phyloP scores from a whole-genome alignment of 2,797 vertebrate species.

The Scolopax rusticola region DNA sequence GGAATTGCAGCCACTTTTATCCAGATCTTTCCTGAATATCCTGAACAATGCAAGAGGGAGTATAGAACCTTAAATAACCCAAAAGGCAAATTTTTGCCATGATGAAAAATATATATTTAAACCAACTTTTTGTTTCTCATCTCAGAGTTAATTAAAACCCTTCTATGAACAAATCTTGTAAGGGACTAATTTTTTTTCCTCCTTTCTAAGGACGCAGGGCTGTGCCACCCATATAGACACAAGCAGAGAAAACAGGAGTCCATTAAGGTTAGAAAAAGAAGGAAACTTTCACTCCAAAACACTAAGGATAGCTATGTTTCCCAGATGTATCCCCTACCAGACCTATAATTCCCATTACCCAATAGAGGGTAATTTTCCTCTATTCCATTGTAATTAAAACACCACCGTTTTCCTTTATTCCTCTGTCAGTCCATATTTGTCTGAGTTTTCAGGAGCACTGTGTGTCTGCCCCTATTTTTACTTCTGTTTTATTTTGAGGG shows the following conservation, averaged over 20 bases:
- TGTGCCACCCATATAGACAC: not conserved
- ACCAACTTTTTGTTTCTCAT: not conserved
- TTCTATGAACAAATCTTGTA: not conserved
- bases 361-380: not conserved
- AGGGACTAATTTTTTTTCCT: rapidly evolving
- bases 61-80: not conserved
- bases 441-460: not conserved
- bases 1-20: not conserved
- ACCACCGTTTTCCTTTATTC: not conserved
- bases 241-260: not conserved
- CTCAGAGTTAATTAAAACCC: not conserved
- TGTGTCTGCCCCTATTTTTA: not conserved
- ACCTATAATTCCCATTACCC: not conserved
- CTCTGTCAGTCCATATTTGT: not conserved
- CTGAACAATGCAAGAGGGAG: not conserved
- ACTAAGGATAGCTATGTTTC: not conserved
- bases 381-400: not conserved
- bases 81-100: not conserved
- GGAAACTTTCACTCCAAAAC: not conserved
- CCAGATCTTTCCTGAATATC: not conserved
- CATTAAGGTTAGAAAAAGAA: not conserved
- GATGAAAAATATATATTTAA: not conserved
- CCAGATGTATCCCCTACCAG: not conserved
- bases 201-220: not conserved
- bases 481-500: not conserved